A percentile compares a stretch with the other conserved stretches of the same genome.
Conservation (phyloP, 2,888 invertebrate species). For the Lamproptera curius region DNA sequence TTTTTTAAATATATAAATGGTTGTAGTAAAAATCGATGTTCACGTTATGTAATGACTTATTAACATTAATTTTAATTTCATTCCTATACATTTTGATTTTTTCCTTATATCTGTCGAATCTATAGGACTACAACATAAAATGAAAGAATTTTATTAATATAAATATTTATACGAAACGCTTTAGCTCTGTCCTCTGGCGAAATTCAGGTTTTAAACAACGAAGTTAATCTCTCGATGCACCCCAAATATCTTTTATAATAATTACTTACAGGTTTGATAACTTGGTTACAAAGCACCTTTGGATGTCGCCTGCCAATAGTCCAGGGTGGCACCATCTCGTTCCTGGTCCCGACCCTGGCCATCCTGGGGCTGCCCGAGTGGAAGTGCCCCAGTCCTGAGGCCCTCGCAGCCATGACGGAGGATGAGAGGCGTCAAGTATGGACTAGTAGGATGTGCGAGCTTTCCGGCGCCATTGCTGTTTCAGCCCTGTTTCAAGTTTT, state of each 20-base stretch:
- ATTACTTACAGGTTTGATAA: constrained; percentile 79
- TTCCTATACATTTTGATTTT: not conserved
- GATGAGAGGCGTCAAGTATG: constrained; percentile 80
- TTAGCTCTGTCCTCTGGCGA: too few relatives aligned
- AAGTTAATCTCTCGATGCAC: constrained; percentile 66
- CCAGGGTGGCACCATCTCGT: constrained; percentile 89
- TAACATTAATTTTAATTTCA: too few relatives aligned
- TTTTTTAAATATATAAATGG: too few relatives aligned
- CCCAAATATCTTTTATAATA: not conserved
- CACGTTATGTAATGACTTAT: too few relatives aligned
- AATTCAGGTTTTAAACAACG: not conserved
- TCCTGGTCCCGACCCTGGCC: constrained; percentile 87
- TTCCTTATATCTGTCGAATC: not conserved
- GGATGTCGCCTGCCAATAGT: constrained; percentile 87
- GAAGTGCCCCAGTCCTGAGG: constrained; percentile 80
- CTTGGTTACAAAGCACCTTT: constrained; percentile 84
- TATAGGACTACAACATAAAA: not conserved
- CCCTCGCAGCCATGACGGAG: constrained; percentile 72
- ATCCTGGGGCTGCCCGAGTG: constrained; percentile 84
- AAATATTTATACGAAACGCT: too few relatives aligned
- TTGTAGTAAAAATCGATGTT: too few relatives aligned
- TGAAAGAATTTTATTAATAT: too few relatives aligned
- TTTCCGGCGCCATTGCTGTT: constrained; percentile 90
- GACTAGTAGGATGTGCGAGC: constrained; percentile 87
- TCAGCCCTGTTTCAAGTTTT: constrained; percentile 87